phyloP scores from a whole-genome alignment of 2,797 vertebrate genomes.

The Rhadinocentrus ornatus region DNA sequence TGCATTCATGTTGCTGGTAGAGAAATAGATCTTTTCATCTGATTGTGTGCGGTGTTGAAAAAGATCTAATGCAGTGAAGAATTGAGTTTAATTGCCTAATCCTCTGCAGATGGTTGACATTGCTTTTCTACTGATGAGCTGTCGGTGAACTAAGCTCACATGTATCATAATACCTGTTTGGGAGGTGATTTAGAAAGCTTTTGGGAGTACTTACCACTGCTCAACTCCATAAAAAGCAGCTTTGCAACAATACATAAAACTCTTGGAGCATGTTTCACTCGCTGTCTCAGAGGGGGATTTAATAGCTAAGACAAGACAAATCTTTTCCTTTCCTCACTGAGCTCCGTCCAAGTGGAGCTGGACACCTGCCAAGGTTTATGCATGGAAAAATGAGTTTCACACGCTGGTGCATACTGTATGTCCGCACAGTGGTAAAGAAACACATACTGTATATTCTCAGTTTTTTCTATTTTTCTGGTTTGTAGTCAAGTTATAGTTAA shows the following conservation, averaged over 20 bases:
- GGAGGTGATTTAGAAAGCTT: conserved; percentile 55
- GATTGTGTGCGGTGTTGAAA: conserved; percentile 9
- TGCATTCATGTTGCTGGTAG: conserved; percentile 4
- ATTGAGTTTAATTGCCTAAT: conserved; percentile 34
- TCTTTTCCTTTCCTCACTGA: conserved; percentile 60
- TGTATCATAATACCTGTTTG: conserved; percentile 67
- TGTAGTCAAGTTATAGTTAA: conserved; percentile 2
- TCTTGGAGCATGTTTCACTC: conserved; percentile 59
- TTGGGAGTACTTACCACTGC: conserved; percentile 57
- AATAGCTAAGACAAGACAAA: conserved; percentile 71
- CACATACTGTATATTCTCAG: not conserved
- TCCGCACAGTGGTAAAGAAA: not conserved
- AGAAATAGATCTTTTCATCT: conserved; percentile 5
- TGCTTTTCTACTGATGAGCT: conserved; percentile 19
- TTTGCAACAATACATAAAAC: conserved; percentile 77
- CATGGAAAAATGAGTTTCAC: conserved; percentile 41
- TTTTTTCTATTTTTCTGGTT: conserved; percentile 4
- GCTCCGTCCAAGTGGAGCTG: conserved; percentile 74
- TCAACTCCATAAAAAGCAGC: conserved; percentile 69
- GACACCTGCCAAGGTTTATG: conserved; percentile 67
- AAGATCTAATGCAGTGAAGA: not conserved
- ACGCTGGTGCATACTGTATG: not conserved
- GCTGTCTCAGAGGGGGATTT: conserved; percentile 75
- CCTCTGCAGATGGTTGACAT: conserved; percentile 37
- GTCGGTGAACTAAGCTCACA: conserved; percentile 37